Conservation (phyloP, 2,888 invertebrate genomes). For the Drosophila silvestris region DNA sequence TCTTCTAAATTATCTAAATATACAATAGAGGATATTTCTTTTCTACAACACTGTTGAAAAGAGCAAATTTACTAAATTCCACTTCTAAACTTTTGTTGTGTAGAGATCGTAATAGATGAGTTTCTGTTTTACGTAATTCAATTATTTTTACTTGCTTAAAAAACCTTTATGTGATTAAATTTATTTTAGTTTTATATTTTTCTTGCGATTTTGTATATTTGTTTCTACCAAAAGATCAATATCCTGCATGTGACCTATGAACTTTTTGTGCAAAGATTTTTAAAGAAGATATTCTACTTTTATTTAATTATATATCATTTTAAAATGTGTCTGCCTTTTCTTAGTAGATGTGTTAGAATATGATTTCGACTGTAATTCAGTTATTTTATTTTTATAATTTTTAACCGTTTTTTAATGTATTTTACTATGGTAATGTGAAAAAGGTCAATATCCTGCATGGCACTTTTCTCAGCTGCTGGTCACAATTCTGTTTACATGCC, state of each 20-base stretch:
- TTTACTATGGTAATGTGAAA: fast-evolving
- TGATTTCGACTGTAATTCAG: not conserved
- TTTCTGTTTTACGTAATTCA: not conserved
- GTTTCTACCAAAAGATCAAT: fast-evolving
- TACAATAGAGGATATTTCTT: too few relatives aligned
- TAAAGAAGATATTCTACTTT: not conserved
- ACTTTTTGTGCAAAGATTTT: not conserved
- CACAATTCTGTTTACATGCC: not conserved
- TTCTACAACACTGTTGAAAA: not conserved
- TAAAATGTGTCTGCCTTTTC: not conserved
- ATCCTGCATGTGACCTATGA: too few relatives aligned
- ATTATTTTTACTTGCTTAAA: not conserved
- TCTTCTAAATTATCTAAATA: too few relatives aligned
- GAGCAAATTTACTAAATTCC: fast-evolving
- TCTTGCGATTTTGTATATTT: not conserved
- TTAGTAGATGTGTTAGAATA: too few relatives aligned
- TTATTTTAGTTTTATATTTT: too few relatives aligned
- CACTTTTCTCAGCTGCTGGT: not conserved
- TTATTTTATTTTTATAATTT: not conserved
- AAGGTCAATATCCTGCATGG: fast-evolving
- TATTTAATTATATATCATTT: not conserved
- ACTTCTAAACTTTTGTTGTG: not conserved
- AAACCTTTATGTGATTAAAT: not conserved
- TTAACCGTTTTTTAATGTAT: not conserved
- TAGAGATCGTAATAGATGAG: not conserved